Evolutionary conservation across 2,797 vertebrate genomes (phyloP), one percentile per base, ranked within the genome.

Genomic region (Enteromius paludinosus): DNA sequence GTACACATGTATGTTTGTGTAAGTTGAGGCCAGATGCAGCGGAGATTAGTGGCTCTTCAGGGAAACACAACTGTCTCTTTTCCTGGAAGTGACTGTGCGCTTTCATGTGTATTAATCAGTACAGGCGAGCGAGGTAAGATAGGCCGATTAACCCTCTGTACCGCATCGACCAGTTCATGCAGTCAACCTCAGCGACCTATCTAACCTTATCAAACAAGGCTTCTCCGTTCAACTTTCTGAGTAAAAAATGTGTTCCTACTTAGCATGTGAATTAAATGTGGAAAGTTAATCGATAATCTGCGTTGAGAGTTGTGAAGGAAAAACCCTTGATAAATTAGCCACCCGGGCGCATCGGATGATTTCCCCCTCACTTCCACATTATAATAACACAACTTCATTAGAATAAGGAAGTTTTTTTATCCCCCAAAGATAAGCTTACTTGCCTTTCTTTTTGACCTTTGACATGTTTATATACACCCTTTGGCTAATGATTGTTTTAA

Each of bases 61-160:
- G 92, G 94, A 96, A 96, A 92, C 90, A 90, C 87, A 90, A 86
- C 87, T 86, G 90, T 89, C 89, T 93, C 87, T 93, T 94, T 96
- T 96, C 96, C 95, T 95, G 94, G 94, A 96, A 96, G 90, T 92
- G 91, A 91, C 90, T 91, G 88, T 87, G 89, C 89, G 89, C 91
- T 94, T 94, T 96, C 92, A 93, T 94, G 93, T 95, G 93, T 94
- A 90, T 93, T 92, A 90, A 88, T 92, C 84, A 88, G 82, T 77
- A 47, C 59, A 79, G 84, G 54, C 68, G 4, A 78, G 69, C 14
- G 49, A 73, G 30, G 9, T 61, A 30, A 52, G 64, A 83, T 69
- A 25, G 17, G 17, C 45, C 11, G 20, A 79, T 59, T 30, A 75
- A n/a, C 43, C 54, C 6, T 64, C 23, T 5, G 25, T 15, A 28